Base-by-base conservation (phyloP, 2,888 invertebrate genomes). In the Abscondita cerata region DNA sequence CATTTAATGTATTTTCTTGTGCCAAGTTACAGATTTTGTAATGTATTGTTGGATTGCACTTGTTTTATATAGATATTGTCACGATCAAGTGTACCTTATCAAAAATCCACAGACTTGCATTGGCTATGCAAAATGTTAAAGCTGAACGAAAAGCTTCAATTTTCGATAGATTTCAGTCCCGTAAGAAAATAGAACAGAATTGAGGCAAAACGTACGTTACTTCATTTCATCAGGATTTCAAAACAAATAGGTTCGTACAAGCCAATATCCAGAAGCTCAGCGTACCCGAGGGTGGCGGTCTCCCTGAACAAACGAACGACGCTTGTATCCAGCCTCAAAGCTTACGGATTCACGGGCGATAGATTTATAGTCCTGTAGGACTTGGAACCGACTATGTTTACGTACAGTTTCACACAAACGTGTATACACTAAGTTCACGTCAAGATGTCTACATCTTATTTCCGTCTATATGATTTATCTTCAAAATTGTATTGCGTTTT, bases 351-450 rank as follows among this genome's bases (percentile, higher is more conserved):
- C 68, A 68, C 72, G 66, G 68, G 69, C 71, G 71, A 73, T 72
- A 72, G 73, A 75, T 75, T 75, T 75, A 74, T 74, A 69, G 72
- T 72, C 70, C 71, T 73, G 63, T 41, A 71, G 72, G 72, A 72
- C 70, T 69, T 68, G 67, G 67, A 68, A 68, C 68, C 64, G 64
- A 62, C 67, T 65, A 51, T 57, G 60, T 54, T 53, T 60, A 60
- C 60, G 60, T 55, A 60, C 51, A 59, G 53, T 59, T 59, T 58
- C 58, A 51, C 59, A 59, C 59, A 63, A 59, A 52, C 59, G 55
- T 50, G 59, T 59, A 54, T 59, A 51, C 54, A 52, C 53, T 46
- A 56, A 63, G 59, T 63, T 55, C 44, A 59, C 44, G 59, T 63
- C 55, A 55, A 47, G 54, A 55, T 54, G 55, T 59, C 53, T 59